Base-by-base conservation (phyloP, 2,888 invertebrate genomes). In the Alentia gelatinosa region DNA sequence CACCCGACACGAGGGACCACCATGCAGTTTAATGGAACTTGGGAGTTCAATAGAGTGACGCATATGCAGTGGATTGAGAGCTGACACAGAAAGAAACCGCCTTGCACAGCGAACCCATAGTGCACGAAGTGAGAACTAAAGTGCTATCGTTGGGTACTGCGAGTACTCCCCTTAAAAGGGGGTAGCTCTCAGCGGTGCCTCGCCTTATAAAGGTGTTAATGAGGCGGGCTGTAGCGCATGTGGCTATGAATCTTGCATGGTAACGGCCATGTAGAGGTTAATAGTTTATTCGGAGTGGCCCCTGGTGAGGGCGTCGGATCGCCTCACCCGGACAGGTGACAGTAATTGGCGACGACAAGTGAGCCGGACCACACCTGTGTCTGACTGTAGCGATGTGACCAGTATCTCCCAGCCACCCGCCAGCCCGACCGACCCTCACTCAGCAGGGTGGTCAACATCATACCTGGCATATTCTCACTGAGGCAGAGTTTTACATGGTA, bases 261-360 rank as follows among this genome's bases (percentile, higher is more conserved):
- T 86, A 86, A 86, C 47, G 86, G 30, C 26, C 86, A 86, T 86
- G 86, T 86, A 30, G 42, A 47, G 50, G 30, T 86, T 86, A 40
- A 86, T 86, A 35, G n/a, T 86, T 47, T 86, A 86, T 86, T n/a
- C 15, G 35, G 47, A 39, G 37, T 19, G 37, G 79, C 1, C 35
- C 47, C 33, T 33, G 15, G 42, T 19, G 33, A 42, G 23, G 15
- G 7, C 26, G n/a, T 47, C 9, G 47, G 47, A 42, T n/a, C 9
- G 5, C 42, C 39, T 30, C 42, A 1, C 23, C 47, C 86, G n/a
- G 79, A 7, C 79, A 50, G 86, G 86, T 86, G 86, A 86, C 86
- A 86, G 47, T 86, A 86, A 86, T 86, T 86, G 86, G 47, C 50
- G 12, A 30, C 26, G 86, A 86, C 86, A 86, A 86, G 86, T 86